Conservation (phyloP, 2,797 vertebrate species). For the Gallinago solitaria region DNA sequence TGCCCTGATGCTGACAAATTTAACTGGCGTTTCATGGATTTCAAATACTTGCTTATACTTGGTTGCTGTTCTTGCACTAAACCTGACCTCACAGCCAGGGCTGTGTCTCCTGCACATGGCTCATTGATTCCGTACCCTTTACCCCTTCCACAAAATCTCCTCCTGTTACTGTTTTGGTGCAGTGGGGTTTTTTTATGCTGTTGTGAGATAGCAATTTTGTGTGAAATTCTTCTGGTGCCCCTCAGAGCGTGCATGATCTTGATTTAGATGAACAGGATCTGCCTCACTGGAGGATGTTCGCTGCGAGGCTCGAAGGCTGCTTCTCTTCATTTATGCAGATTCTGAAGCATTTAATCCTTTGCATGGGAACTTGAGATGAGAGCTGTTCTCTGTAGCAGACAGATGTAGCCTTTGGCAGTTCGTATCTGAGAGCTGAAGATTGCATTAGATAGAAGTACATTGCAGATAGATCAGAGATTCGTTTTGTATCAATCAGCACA, state of each 20-base stretch:
- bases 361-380: background rate
- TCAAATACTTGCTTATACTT: background rate
- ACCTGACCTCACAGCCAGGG: fast-evolving
- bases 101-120: background rate
- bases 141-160: background rate
- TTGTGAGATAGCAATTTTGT: background rate
- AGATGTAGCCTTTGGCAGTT: background rate
- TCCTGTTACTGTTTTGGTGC: background rate
- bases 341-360: background rate
- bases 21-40: background rate
- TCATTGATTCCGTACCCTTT: background rate
- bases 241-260: background rate
- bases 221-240: background rate
- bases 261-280: background rate
- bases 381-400: background rate
- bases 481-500: background rate
- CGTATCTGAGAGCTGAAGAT: background rate
- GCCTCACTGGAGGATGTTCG: background rate
- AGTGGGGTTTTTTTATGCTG: background rate
- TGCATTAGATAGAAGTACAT: background rate
- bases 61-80: background rate
- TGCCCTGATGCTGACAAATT: background rate
- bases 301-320: background rate
- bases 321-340: background rate
- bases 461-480: background rate